Evolutionary conservation across 2,797 vertebrate genomes (phyloP).

Genomic region (Anableps anableps): DNA sequence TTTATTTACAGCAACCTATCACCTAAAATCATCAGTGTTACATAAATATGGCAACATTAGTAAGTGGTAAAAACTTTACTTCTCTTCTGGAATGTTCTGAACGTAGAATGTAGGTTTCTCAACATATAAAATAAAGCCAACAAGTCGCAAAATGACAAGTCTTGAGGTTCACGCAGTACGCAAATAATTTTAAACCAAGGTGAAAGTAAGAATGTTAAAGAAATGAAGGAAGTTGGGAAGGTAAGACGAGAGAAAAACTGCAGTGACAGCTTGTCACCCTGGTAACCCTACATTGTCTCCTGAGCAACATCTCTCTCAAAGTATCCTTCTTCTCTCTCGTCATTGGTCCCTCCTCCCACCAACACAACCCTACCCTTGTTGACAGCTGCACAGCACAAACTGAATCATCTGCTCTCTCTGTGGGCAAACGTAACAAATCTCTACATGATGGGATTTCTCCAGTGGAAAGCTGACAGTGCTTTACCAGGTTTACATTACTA

Average conservation of each 20-base stretch:
- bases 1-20: background rate
- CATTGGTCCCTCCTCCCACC: constrained; percentile 23
- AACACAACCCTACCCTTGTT: constrained; percentile 27
- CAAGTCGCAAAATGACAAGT: background rate
- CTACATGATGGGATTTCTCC: constrained; percentile 56
- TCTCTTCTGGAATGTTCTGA: background rate
- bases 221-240: background rate
- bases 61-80: background rate
- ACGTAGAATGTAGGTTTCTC: background rate
- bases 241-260: constrained; percentile 44
- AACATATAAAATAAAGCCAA: background rate
- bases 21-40: background rate
- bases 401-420: constrained; percentile 48
- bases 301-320: constrained; percentile 65
- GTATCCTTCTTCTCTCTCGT: constrained; percentile 45
- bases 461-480: constrained; percentile 32
- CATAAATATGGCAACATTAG: background rate
- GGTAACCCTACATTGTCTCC: constrained; percentile 68
- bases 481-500: constrained; percentile 26
- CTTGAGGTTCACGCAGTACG: background rate
- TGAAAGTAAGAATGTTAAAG: background rate
- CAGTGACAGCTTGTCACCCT: constrained; percentile 67
- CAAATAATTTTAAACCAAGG: background rate
- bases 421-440: constrained; percentile 58
- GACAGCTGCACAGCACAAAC: constrained; percentile 42